Percentiles rank a stretch among this genome's conserved stretches.
phyloP scores from a whole-genome alignment of 2,888 invertebrate genomes.

The Camponotus fellah region DNA sequence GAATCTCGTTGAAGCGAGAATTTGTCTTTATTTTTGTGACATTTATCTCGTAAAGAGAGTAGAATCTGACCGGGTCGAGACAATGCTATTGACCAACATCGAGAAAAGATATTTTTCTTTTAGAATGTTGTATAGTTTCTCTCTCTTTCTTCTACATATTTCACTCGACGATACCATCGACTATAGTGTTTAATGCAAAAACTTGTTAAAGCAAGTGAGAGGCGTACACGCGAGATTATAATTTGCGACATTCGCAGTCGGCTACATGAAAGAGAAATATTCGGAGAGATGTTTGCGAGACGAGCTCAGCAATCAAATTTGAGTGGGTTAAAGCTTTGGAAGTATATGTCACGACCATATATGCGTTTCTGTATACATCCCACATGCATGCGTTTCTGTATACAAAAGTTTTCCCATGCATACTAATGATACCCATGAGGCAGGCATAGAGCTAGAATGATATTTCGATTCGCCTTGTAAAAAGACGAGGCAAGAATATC shows the following conservation, averaged over 20 bases:
- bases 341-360: background rate
- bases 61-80: no score
- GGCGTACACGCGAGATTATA: constrained; percentile 46
- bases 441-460: background rate
- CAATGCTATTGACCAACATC: background rate
- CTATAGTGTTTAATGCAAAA: constrained; percentile 23
- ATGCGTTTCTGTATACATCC: no score
- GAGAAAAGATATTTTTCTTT: background rate
- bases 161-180: constrained; percentile 15
- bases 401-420: constrained; percentile 78
- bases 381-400: background rate
- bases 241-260: constrained; percentile 28
- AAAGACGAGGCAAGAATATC: background rate
- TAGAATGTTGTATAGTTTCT: background rate
- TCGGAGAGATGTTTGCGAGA: background rate
- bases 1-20: background rate
- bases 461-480: background rate
- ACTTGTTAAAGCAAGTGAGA: background rate
- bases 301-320: background rate
- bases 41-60: background rate
- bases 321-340: constrained; percentile 8
- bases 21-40: background rate
- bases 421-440: constrained; percentile 68
- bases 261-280: background rate
- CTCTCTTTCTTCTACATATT: constrained; percentile 6